Conservation (phyloP, 1,140 invertebrate species). For the Rhopalosiphum maidis region DNA sequence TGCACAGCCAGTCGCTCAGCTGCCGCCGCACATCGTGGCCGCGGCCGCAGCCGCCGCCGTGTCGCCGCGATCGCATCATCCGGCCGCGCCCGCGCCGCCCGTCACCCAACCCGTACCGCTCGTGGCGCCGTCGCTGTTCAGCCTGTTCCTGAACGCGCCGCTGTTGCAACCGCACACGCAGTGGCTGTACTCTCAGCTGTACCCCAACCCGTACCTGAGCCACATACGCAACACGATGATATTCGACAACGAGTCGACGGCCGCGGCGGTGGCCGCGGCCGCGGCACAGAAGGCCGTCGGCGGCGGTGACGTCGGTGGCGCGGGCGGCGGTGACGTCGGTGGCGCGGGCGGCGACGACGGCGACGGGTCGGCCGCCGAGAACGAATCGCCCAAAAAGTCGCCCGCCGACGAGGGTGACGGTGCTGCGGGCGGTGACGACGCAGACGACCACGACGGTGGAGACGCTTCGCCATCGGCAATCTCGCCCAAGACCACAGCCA, state of each 20-base stretch:
- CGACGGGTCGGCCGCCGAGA: constrained; percentile 6
- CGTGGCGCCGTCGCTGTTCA: constrained; percentile 62
- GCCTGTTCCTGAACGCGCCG: constrained; percentile 73
- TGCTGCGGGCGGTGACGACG: background rate
- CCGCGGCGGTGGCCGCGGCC: constrained; percentile 51
- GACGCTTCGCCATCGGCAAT: constrained; percentile 8
- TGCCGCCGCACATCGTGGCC: background rate
- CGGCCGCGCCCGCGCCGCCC: background rate
- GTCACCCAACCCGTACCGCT: constrained; percentile 61
- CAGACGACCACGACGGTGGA: constrained; percentile 14
- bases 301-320: constrained; percentile 49
- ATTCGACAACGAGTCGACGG: constrained; percentile 57
- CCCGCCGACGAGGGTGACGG: constrained; percentile 33
- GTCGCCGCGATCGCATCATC: background rate
- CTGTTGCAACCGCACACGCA: constrained; percentile 75
- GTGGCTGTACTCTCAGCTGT: constrained; percentile 76
- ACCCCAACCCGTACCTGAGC: constrained; percentile 62
- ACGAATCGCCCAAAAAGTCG: background rate
- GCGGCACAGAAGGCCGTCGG: constrained; percentile 54
- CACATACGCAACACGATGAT: constrained; percentile 56
- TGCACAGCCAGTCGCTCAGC: background rate
- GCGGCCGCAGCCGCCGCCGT: background rate
- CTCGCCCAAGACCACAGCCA: constrained; percentile 48
- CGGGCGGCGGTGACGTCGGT: background rate
- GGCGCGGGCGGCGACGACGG: background rate